Evolutionary conservation across 2,113 vertebrate species (phyloP).

Genomic region (Anhinga anhinga): DNA sequence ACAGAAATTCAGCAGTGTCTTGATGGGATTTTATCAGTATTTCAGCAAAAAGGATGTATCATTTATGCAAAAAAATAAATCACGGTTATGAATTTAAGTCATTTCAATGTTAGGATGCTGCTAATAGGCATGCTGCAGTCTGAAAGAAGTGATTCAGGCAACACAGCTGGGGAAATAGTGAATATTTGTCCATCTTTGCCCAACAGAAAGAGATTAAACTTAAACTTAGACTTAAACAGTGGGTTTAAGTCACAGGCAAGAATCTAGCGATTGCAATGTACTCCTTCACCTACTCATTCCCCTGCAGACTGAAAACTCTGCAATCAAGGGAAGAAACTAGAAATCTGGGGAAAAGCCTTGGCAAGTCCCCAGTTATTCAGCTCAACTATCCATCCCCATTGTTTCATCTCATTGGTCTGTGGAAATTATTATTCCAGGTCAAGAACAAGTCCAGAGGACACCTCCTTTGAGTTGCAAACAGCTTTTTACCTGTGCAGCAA

Average conservation of each 20-base stretch:
- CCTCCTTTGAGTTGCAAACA: background rate
- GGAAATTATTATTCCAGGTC: background rate
- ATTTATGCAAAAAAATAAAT: background rate
- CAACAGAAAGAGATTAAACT: background rate
- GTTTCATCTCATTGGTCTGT: background rate
- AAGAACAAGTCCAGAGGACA: background rate
- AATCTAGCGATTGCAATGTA: rapidly evolving
- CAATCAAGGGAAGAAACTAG: background rate
- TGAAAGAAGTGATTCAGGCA: background rate
- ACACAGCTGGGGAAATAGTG: background rate
- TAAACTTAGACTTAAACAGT: too few species aligned
- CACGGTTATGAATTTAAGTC: background rate
- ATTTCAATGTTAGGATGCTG: background rate
- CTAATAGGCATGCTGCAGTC: background rate
- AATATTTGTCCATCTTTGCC: background rate
- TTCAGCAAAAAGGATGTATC: background rate
- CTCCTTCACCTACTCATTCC: background rate
- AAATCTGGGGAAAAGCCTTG: background rate
- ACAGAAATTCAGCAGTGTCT: background rate
- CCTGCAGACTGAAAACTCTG: background rate
- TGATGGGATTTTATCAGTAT: background rate
- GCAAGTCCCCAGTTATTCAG: background rate
- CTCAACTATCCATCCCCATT: background rate
- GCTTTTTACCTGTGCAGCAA: background rate
- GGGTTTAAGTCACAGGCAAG: background rate